Conservation (phyloP, 2,797 vertebrate genomes). For the Oreochromis grahami region DNA sequence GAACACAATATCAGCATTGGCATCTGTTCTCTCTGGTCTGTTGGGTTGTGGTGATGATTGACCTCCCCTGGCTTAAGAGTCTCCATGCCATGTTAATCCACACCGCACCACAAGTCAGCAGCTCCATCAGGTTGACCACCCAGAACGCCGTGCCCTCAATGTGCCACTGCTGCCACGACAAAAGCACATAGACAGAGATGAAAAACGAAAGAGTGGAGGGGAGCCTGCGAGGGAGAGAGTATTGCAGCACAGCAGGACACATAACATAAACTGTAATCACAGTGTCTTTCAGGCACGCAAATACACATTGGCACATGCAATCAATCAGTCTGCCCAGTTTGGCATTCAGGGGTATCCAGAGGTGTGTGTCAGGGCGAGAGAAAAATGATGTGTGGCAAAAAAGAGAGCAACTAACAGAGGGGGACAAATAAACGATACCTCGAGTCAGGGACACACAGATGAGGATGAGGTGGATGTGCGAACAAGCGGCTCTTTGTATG, state of each 20-base stretch:
- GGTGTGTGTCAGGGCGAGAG: conserved; percentile 29
- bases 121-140: conserved; percentile 51
- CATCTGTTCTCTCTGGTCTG: background rate
- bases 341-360: conserved; percentile 39
- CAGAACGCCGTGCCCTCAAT: conserved; percentile 51
- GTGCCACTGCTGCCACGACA: conserved; percentile 45
- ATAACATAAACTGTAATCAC: conserved; percentile 54
- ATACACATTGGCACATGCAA: conserved; percentile 17
- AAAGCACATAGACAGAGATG: conserved; percentile 17
- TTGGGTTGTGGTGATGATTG: background rate
- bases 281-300: conserved; percentile 7
- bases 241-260: conserved; percentile 31
- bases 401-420: background rate
- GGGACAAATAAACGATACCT: conserved; percentile 33
- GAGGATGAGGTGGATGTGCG: background rate
- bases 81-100: conserved; percentile 23
- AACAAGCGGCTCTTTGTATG: background rate
- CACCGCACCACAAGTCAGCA: conserved; percentile 18
- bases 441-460: conserved; percentile 49
- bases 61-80: conserved; percentile 16
- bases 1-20: background rate
- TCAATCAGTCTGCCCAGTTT: conserved; percentile 46
- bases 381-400: conserved; percentile 29
- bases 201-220: background rate
- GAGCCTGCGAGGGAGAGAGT: background rate